These are phyloP conservation scores for Urocitellus parryii DNA, from an alignment of 2,113 vertebrate species.

Conservation along the genomic window DNA sequence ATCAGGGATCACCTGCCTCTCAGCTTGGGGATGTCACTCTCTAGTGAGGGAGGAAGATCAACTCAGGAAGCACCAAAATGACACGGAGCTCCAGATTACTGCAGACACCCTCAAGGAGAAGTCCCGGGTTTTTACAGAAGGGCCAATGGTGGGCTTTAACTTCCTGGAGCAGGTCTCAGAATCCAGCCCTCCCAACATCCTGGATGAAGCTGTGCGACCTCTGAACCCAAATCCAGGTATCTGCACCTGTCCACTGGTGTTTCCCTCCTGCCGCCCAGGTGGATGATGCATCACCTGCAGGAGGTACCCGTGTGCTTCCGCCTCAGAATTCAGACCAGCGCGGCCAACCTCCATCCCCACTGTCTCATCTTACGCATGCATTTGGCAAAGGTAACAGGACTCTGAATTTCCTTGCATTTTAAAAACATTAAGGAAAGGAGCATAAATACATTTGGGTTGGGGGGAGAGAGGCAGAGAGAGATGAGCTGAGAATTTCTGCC, in stretches of 20 bases:
- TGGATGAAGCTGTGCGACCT: not conserved
- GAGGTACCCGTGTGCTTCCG: not conserved
- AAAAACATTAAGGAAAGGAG: not conserved
- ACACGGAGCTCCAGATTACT: not conserved
- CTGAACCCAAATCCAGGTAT: not conserved
- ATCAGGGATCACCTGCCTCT: not conserved
- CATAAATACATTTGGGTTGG: not conserved
- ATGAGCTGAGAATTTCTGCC: not conserved
- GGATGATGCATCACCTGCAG: not conserved
- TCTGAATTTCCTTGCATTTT: constrained; percentile 26
- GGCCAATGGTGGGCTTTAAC: accelerated
- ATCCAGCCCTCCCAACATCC: not conserved
- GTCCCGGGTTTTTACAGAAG: not conserved
- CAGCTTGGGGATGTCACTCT: accelerated
- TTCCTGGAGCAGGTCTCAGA: not conserved
- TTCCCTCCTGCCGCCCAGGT: not conserved
- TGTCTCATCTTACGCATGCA: not conserved
- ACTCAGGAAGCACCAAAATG: not conserved
- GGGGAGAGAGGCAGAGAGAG: not conserved
- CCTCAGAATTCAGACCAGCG: not conserved
- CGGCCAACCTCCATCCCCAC: not conserved
- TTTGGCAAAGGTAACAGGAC: not conserved
- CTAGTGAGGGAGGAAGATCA: not conserved
- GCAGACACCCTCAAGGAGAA: not conserved
- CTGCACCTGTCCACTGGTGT: not conserved